Base-by-base conservation (phyloP, 2,888 invertebrate genomes). In the Tineola bisselliella region DNA sequence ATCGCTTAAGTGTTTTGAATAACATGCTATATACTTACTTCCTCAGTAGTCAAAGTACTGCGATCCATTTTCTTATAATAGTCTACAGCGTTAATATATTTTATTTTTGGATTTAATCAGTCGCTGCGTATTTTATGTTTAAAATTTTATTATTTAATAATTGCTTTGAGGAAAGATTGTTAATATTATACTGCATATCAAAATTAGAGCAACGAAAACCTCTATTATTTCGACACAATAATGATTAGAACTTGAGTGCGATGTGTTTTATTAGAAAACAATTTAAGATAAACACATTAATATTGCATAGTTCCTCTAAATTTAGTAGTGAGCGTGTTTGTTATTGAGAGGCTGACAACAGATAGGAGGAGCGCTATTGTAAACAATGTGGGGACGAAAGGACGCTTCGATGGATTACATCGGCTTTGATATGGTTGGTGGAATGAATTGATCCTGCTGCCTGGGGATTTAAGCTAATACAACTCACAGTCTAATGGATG, bases 311-410 rank as follows among this genome's bases (percentile, higher is more conserved):
- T 48, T 48, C 10, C 48, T 17, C 48, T 48, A 48, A 48, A 17
- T 48, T 48, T 48, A 48, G 15, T 48, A 13, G 17, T n/a, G 48
- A 17, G 13, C 15, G 15, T 54, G 17, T 19, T 54, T 54, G 17
- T 19, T 54, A 54, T 54, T 54, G 25, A 54, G 25, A 54, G 54
- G 54, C 17, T 25, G 54, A 54, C 54, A 54, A 25, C 54, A 54
- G 48, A 48, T 17, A 48, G 48, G 15, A 13, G 48, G 48, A 13
- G 48, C n/a, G 54, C 54, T 12, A 54, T 25, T 54, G 54, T 54
- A 54, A 54, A 54, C 54, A 54, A 25, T 18, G 25, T 25, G 54
- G 54, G 54, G 54, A 54, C 54, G 19, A 54, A 25, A 54, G n/a
- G 17, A 48, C 48, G 48, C 48, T 48, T 15, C 48, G 48, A 48